Evolutionary conservation across 2,797 vertebrate species (phyloP), one percentile per base, ranked within the genome.

Genomic region (Arctocebus calabarensis): DNA sequence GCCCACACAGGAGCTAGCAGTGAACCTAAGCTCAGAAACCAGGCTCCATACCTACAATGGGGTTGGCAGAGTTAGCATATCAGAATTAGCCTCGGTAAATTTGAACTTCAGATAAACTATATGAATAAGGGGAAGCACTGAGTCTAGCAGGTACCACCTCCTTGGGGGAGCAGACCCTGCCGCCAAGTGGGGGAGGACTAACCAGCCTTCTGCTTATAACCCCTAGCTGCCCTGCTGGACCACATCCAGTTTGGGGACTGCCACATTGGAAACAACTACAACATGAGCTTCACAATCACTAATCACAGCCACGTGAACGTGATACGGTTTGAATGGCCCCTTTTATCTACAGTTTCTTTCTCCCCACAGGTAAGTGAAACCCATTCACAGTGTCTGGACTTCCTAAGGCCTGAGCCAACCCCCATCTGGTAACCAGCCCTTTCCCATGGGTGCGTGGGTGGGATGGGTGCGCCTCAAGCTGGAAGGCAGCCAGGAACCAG

Each of bases 261-360:
- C 96, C 98, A 98, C 23, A 78, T 99, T 0, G 97, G 98, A 90
- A 90, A 7, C 52, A 64, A 88, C 84, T 98, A 99, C 95, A 88
- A 96, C 0, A 97, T 98, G 91, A 99, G 98, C 90, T 99, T 99
- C 97, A 99, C 98, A 0, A 97, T 99, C 98, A 99, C 98, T 92
- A 99, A 99, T 90, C 99, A 98, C 97, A 99, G 99, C 98, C 97
- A 64, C 66, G 93, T 37, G 3, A 98, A 98, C 4, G 97, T 94
- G 13, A 92, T 99, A 96, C 98, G 98, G 88, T 99, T 99, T 55
- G 98, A 99, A 97, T 99, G 99, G 99, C 98, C 98, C 4, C 12
- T 97, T 25, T 85, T 94, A 0, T 5, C 95, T 1, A 96, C 98
- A 0, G 52, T 99, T 70, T 88, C 81, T 66, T 99, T 99, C 98